phyloP scores from a whole-genome alignment of 2,113 vertebrate genomes.

The Aphelocoma coerulescens region DNA sequence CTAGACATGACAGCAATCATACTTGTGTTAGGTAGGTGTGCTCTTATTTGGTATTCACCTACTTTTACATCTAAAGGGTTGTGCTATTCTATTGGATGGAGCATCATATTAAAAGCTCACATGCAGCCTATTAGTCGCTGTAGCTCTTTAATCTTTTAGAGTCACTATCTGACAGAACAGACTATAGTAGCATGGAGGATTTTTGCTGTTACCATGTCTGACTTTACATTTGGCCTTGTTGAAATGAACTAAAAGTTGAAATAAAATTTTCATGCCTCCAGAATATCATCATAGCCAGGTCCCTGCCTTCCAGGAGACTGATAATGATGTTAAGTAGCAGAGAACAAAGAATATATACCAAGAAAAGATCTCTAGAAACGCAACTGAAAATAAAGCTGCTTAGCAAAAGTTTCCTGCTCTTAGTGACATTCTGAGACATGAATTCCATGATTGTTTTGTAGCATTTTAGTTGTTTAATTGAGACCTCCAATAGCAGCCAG shows the following conservation, averaged over 20 bases:
- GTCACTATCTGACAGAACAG: slow-evolving; percentile 8
- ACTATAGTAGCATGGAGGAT: not conserved
- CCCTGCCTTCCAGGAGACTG: not conserved
- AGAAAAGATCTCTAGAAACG: not conserved
- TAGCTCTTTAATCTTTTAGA: slow-evolving; percentile 52
- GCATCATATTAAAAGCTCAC: slow-evolving; percentile 34
- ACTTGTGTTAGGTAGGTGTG: slow-evolving; percentile 47
- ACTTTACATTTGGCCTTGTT: slow-evolving; percentile 8
- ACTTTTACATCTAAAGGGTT: slow-evolving; percentile 43
- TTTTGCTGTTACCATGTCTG: slow-evolving; percentile 21
- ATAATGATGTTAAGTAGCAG: slow-evolving; percentile 17
- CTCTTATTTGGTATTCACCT: slow-evolving; percentile 52
- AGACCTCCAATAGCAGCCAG: not conserved
- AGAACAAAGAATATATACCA: not conserved
- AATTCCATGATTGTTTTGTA: not conserved
- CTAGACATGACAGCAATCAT: slow-evolving; percentile 28
- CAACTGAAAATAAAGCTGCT: not conserved
- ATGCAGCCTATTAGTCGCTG: slow-evolving; percentile 29
- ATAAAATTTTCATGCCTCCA: not conserved
- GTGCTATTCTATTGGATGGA: slow-evolving; percentile 8
- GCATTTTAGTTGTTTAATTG: not conserved
- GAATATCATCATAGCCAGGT: not conserved
- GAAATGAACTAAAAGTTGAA: slow-evolving; percentile 20
- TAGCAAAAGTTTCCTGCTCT: not conserved
- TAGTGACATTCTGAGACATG: not conserved